These are phyloP conservation scores for Catonia carolina DNA, from an alignment of 2,888 invertebrate species.

Conservation along the genomic window DNA sequence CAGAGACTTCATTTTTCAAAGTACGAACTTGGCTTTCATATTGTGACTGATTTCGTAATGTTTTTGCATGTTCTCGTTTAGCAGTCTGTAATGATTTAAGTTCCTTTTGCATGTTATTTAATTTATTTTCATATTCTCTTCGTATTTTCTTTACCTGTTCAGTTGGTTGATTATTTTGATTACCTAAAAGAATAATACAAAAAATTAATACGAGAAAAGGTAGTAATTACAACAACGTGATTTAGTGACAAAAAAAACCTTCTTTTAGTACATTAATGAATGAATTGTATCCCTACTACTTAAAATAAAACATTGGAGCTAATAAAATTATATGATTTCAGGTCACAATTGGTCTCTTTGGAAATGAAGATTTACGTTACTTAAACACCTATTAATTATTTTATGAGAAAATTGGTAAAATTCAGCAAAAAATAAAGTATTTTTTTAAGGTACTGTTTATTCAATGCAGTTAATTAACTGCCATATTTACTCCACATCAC, in stretches of 20 bases:
- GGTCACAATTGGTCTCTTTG: no score
- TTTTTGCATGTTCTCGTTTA: slow-evolving; percentile 79
- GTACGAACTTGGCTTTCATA: slow-evolving; percentile 66
- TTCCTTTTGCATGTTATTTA: slow-evolving; percentile 77
- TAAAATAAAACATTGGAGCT: no score
- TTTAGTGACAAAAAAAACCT: background rate
- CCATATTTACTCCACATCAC: no score
- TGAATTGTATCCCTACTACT: no score
- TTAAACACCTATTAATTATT: no score
- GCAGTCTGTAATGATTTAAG: slow-evolving; percentile 76
- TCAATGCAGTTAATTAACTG: no score
- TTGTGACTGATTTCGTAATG: slow-evolving; percentile 72
- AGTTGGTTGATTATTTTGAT: slow-evolving; percentile 38
- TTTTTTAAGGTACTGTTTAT: no score
- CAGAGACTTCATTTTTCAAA: slow-evolving; percentile 64
- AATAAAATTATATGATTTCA: no score
- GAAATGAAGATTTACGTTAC: no score
- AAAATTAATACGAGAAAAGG: background rate
- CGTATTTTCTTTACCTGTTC: slow-evolving; percentile 63
- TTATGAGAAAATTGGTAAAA: no score
- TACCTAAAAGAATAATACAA: slow-evolving; percentile 10
- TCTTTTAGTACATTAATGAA: slow-evolving; percentile 15
- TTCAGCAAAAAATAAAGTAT: no score
- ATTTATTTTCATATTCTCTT: slow-evolving; percentile 83
- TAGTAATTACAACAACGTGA: background rate